phyloP scores from a whole-genome alignment of 2,113 vertebrate genomes.

The Triplophysa siluroides region DNA sequence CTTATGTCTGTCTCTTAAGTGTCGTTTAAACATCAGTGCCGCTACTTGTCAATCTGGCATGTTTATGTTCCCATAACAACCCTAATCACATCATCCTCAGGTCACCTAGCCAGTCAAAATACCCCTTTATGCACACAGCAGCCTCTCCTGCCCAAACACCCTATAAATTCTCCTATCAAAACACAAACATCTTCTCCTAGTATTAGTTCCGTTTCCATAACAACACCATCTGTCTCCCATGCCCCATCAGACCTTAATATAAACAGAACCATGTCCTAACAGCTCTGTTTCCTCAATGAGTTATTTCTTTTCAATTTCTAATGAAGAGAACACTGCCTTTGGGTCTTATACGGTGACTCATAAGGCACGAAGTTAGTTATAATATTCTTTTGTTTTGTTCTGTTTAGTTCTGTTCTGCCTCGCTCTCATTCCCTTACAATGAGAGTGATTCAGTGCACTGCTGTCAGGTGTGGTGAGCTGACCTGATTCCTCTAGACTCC shows the following conservation, averaged over 20 bases:
- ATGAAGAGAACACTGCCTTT: conserved; percentile 9
- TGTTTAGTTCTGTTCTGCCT: conserved; percentile 41
- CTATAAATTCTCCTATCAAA: conserved; percentile 27
- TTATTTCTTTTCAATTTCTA: conserved; percentile 4
- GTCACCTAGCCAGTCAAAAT: conserved; percentile 4
- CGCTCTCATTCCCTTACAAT: not conserved
- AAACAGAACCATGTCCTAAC: conserved; percentile 7
- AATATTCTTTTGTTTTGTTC: not conserved
- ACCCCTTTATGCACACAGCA: not conserved
- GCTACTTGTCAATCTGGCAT: conserved; percentile 28
- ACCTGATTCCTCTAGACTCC: conserved; percentile 39
- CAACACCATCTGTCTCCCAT: conserved; percentile 26
- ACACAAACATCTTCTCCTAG: conserved; percentile 19
- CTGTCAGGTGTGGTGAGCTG: conserved; percentile 41
- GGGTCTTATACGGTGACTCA: not conserved
- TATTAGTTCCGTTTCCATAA: conserved; percentile 40
- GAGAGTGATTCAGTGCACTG: not conserved
- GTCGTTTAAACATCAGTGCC: conserved; percentile 30
- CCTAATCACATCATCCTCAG: conserved; percentile 3
- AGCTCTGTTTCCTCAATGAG: conserved; percentile 16
- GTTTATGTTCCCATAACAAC: conserved; percentile 45
- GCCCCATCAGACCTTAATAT: conserved; percentile 12
- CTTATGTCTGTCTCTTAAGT: conserved; percentile 30
- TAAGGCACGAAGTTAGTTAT: not conserved
- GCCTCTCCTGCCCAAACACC: not conserved